Evolutionary conservation across 1,140 invertebrate species (phyloP).

Genomic region (Ctenoplectra terminalis): DNA sequence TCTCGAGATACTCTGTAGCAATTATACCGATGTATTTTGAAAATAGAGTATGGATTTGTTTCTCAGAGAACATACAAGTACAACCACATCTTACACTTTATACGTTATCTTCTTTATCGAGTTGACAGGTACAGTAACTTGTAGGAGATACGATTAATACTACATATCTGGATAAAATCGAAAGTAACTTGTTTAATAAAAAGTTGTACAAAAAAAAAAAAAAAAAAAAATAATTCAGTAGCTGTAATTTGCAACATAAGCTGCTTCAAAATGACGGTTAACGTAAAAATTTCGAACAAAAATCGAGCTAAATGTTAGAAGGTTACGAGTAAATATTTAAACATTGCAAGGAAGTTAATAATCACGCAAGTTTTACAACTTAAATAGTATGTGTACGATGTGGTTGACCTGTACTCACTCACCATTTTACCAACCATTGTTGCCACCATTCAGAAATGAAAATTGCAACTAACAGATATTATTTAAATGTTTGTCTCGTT

Average conservation of each 20-base stretch:
- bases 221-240: background rate
- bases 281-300: no score
- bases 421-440: conserved; percentile 76
- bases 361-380: conserved; percentile 42
- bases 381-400: conserved; percentile 63
- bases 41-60: background rate
- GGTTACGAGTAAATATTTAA: conserved; percentile 2
- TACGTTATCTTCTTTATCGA: background rate
- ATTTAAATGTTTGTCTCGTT: conserved; percentile 4
- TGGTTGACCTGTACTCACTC: conserved; percentile 77
- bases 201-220: background rate
- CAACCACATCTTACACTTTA: background rate
- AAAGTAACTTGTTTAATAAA: background rate
- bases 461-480: conserved; percentile 59
- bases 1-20: background rate
- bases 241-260: background rate
- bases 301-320: background rate
- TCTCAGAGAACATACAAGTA: background rate
- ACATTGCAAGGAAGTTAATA: conserved; percentile 23
- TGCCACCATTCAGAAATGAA: conserved; percentile 71
- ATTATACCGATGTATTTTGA: background rate
- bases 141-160: background rate
- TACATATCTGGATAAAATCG: background rate
- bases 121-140: background rate
- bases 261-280: background rate